Evolutionary conservation across 2,113 vertebrate genomes (phyloP).

Genomic region (Myotis davidii): DNA sequence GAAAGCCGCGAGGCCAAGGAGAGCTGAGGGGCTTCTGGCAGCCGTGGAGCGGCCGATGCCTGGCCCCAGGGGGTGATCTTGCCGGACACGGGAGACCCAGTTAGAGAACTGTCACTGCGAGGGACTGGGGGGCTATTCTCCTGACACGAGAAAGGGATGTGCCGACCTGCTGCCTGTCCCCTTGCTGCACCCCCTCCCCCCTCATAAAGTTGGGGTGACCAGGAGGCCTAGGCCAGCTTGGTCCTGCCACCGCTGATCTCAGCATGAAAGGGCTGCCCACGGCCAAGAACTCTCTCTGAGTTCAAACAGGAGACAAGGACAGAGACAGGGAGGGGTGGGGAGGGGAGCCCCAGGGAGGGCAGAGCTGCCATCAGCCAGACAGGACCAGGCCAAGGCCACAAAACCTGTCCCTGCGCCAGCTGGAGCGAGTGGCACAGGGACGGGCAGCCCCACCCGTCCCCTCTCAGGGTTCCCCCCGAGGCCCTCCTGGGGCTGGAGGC

Average conservation of each 20-base stretch:
- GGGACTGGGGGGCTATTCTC: neutral
- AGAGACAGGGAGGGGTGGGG: slow-evolving; percentile 74
- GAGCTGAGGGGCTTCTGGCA: neutral
- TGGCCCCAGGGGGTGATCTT: neutral
- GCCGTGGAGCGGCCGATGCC: neutral
- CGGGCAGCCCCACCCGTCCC: slow-evolving; percentile 40
- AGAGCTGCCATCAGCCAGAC: slow-evolving; percentile 83
- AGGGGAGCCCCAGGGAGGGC: slow-evolving; percentile 68
- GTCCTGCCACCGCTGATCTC: slow-evolving; percentile 77
- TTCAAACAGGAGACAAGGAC: slow-evolving; percentile 69
- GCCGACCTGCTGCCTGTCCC: neutral
- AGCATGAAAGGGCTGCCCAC: slow-evolving; percentile 76
- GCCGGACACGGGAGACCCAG: neutral
- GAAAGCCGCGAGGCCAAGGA: neutral
- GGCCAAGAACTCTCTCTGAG: slow-evolving; percentile 39
- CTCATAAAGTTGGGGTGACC: neutral
- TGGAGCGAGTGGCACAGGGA: neutral
- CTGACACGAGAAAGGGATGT: neutral
- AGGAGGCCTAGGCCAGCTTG: slow-evolving; percentile 38
- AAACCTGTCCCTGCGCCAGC: neutral
- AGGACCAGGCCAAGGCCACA: slow-evolving; percentile 10
- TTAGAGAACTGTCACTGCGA: neutral
- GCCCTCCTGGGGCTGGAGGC: slow-evolving; percentile 78
- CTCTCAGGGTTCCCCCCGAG: neutral
- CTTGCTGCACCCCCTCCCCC: neutral